A percentile compares a stretch with the other conserved stretches of the same genome.
These are phyloP conservation scores for Abscondita cerata DNA, from an alignment of 2,888 invertebrate species.

Conservation along the genomic window DNA sequence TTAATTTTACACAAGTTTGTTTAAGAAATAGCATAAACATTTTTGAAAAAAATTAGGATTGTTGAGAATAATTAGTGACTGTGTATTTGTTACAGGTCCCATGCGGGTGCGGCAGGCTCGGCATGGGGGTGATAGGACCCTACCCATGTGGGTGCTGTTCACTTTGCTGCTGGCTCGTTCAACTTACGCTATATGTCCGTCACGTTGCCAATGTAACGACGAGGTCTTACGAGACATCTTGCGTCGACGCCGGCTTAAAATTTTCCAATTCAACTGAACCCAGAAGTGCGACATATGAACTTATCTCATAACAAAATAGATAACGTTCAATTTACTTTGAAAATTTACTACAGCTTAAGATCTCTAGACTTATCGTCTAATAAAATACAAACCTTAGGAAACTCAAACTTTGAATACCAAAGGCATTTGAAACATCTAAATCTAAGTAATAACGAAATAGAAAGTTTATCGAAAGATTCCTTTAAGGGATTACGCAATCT, in stretches of 20 bases:
- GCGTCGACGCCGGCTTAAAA: constrained; percentile 79
- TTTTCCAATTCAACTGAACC: constrained; percentile 90
- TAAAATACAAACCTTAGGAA: constrained; percentile 79
- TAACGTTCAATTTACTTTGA: constrained; percentile 78
- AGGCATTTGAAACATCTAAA: constrained; percentile 76
- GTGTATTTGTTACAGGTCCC: constrained; percentile 53
- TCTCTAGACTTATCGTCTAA: constrained; percentile 85
- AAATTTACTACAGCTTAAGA: constrained; percentile 80
- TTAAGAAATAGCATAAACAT: too few species aligned
- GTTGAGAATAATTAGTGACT: constrained; percentile 19
- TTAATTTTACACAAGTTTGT: constrained; percentile 19
- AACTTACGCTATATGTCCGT: constrained; percentile 68
- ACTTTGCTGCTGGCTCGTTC: constrained; percentile 61
- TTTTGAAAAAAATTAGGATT: constrained; percentile 21
- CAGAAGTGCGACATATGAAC: constrained; percentile 82
- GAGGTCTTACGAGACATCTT: constrained; percentile 79
- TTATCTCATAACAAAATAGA: constrained; percentile 84
- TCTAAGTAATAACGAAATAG: constrained; percentile 77
- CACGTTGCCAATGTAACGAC: constrained; percentile 81
- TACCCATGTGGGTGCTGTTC: constrained; percentile 60
- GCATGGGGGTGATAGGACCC: constrained; percentile 58
- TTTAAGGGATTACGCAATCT: constrained; percentile 76
- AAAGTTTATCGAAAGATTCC: constrained; percentile 75
- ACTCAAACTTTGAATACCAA: constrained; percentile 82
- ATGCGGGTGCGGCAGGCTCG: constrained; percentile 54